A percentile compares a stretch with the other conserved stretches of the same genome.
phyloP scores from a whole-genome alignment of 2,113 vertebrate genomes.

The Atrichornis clamosus region DNA sequence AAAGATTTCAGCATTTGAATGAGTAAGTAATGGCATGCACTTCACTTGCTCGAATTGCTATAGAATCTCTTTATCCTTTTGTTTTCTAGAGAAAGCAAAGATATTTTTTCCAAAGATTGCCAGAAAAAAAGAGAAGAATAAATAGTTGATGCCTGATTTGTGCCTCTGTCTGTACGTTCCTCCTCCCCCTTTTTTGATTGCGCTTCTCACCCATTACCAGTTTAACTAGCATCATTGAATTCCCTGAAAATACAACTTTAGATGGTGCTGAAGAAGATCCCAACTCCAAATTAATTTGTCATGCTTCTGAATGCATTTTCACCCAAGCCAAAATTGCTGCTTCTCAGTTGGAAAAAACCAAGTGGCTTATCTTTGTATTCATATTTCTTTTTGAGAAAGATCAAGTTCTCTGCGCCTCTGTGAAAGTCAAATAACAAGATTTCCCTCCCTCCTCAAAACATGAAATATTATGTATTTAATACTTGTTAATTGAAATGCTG shows the following conservation, averaged over 20 bases:
- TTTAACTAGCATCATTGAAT: neutral
- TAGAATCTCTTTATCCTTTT: neutral
- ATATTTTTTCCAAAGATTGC: neutral
- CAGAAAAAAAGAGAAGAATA: neutral
- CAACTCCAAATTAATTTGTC: neutral
- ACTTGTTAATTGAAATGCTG: neutral
- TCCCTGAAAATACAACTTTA: neutral
- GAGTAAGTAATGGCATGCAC: slow-evolving; percentile 80
- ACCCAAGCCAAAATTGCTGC: neutral
- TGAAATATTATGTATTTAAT: neutral
- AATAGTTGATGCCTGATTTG: neutral
- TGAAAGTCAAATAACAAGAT: neutral
- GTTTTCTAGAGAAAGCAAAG: neutral
- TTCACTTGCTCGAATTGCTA: neutral
- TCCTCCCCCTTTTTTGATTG: neutral
- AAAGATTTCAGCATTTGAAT: slow-evolving; percentile 96
- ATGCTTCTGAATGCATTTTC: neutral
- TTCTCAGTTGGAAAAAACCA: neutral
- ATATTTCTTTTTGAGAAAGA: neutral
- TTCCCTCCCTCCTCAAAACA: neutral
- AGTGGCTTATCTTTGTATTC: neutral
- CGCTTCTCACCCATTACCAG: neutral
- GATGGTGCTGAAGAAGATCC: neutral
- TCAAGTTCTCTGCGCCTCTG: neutral
- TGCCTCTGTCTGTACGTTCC: neutral